Evolutionary conservation across 1,140 invertebrate species (phyloP).

Genomic region (Antheraea mylitta): DNA sequence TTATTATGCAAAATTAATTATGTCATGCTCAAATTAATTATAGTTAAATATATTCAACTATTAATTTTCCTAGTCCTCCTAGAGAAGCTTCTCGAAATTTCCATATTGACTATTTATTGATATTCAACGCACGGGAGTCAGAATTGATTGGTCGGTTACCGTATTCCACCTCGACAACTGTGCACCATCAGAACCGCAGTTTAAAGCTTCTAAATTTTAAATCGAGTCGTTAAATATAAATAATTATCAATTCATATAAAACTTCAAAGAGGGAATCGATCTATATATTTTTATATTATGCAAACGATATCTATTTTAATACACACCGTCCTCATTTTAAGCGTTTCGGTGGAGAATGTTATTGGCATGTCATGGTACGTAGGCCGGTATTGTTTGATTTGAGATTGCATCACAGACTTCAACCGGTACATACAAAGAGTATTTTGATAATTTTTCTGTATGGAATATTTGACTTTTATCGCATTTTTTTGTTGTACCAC

Average conservation of each 20-base stretch:
- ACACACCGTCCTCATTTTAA: background rate
- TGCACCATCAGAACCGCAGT: background rate
- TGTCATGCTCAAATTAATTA: too few relatives aligned
- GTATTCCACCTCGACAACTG: background rate
- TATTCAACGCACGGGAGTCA: too few relatives aligned
- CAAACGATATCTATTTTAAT: background rate
- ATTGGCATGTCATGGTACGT: background rate
- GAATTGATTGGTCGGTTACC: background rate
- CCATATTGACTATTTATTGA: too few relatives aligned
- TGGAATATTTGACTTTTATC: too few relatives aligned
- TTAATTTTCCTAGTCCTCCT: too few relatives aligned
- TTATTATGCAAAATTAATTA: too few relatives aligned
- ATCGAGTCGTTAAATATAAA: background rate
- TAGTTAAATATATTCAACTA: too few relatives aligned
- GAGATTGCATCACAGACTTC: background rate
- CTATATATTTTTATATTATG: slow-evolving; percentile 5
- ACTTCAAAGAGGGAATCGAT: background rate
- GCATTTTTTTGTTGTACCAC: too few relatives aligned
- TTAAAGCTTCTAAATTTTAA: background rate
- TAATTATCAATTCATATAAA: background rate
- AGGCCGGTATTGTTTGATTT: background rate
- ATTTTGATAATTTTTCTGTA: too few relatives aligned
- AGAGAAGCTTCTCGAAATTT: too few relatives aligned
- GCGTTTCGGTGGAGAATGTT: background rate
- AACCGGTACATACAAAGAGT: too few relatives aligned